These are phyloP conservation scores for Ophion ventricosus DNA, from an alignment of 2,888 invertebrate species.

Conservation along the genomic window DNA sequence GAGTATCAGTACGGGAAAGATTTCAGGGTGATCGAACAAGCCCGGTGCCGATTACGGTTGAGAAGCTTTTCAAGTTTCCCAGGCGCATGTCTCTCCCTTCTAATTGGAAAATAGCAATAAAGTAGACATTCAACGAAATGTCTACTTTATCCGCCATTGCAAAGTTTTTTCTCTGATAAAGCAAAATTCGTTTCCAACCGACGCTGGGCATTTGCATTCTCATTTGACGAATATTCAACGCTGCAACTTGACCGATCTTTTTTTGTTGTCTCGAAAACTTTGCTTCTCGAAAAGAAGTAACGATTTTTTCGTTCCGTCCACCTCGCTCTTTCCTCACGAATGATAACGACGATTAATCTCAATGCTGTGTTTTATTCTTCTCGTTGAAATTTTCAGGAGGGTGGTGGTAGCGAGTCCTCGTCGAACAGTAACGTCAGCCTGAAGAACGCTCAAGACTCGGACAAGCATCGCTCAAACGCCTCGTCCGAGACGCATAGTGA, in stretches of 20 bases:
- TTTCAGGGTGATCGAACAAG: too few species aligned
- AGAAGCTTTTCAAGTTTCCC: too few species aligned
- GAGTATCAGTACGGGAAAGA: too few species aligned
- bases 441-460: conserved; percentile 81
- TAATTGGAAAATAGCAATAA: too few species aligned
- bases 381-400: conserved; percentile 84
- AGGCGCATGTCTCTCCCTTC: too few species aligned
- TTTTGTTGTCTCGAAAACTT: background rate
- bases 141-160: too few species aligned
- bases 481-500: conserved; percentile 82
- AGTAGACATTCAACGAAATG: too few species aligned
- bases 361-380: background rate
- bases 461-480: conserved; percentile 80
- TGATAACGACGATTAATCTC: background rate
- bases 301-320: background rate
- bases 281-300: background rate
- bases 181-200: too few species aligned
- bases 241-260: background rate
- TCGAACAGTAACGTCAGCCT: conserved; percentile 83
- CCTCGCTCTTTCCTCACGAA: background rate
- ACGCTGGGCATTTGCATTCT: too few species aligned
- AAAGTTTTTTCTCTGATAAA: too few species aligned
- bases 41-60: too few species aligned
- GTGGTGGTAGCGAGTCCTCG: conserved; percentile 87
- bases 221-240: too few species aligned